phyloP scores from a whole-genome alignment of 2,888 invertebrate genomes.

The Sphaerolaimus hirsutus region DNA sequence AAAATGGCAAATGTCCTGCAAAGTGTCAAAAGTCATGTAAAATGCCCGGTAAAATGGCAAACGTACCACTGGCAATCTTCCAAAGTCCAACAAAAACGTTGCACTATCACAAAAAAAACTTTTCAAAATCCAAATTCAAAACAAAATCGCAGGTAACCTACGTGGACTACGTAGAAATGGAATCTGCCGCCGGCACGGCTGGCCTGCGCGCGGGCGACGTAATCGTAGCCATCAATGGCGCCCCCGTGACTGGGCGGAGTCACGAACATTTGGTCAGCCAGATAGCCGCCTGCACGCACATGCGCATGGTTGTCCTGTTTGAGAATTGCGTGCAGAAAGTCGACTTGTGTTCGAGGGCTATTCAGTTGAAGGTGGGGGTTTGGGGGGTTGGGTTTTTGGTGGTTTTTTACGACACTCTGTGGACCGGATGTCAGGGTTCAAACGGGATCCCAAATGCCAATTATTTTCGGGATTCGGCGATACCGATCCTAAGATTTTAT shows the following conservation, averaged over 20 bases:
- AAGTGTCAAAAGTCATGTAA: too few species aligned
- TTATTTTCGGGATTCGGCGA: too few species aligned
- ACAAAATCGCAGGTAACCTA: constrained; percentile 87
- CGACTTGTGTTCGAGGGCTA: constrained; percentile 74
- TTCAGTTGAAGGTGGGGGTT: constrained; percentile 26
- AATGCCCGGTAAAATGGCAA: too few species aligned
- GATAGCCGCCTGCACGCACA: constrained; percentile 63
- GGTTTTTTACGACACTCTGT: too few species aligned
- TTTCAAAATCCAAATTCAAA: too few species aligned
- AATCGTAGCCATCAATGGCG: constrained; percentile 80
- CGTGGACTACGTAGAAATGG: constrained; percentile 77
- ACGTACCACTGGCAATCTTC: too few species aligned
- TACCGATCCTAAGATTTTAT: too few species aligned
- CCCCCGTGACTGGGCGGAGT: constrained; percentile 75
- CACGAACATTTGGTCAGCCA: constrained; percentile 73
- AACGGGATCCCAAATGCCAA: too few species aligned
- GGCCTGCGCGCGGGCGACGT: constrained; percentile 87
- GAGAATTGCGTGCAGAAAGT: constrained; percentile 86
- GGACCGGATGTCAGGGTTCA: too few species aligned
- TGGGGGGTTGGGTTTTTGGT: not conserved
- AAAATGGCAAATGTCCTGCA: too few species aligned
- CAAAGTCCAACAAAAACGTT: too few species aligned
- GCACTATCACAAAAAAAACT: too few species aligned
- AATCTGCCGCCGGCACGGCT: constrained; percentile 67
- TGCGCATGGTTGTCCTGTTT: constrained; percentile 84